phyloP scores from a whole-genome alignment of 2,113 vertebrate genomes.

The Perognathus longimembris region DNA sequence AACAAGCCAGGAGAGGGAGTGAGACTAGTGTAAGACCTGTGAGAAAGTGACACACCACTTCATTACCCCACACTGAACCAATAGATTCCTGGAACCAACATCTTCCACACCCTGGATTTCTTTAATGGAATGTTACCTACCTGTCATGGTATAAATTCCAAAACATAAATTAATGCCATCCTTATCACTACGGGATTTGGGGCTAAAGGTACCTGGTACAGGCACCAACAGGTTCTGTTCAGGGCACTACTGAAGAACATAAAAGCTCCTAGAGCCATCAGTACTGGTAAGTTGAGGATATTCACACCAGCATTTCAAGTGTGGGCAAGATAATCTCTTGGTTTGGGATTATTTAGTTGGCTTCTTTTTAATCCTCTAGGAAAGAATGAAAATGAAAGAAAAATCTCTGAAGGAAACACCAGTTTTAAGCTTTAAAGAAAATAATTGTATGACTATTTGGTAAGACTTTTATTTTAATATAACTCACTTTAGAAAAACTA shows the following conservation, averaged over 20 bases:
- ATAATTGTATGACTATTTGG: neutral
- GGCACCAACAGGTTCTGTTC: neutral
- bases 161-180: slow-evolving; percentile 58
- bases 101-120: neutral
- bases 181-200: neutral
- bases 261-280: neutral
- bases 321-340: neutral
- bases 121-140: slow-evolving; percentile 46
- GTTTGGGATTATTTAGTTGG: neutral
- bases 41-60: neutral
- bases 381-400: slow-evolving; percentile 20
- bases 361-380: neutral
- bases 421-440: neutral
- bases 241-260: neutral
- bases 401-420: slow-evolving; percentile 47
- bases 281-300: neutral
- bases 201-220: slow-evolving; percentile 51
- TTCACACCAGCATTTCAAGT: slow-evolving; percentile 28
- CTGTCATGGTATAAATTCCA: slow-evolving; percentile 40
- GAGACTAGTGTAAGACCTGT: neutral
- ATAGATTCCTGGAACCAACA: neutral
- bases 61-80: neutral
- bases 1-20: neutral
- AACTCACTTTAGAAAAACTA: neutral
- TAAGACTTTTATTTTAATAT: neutral